Conservation (phyloP, 2,797 vertebrate genomes). For the Enteromius trimaculatus region DNA sequence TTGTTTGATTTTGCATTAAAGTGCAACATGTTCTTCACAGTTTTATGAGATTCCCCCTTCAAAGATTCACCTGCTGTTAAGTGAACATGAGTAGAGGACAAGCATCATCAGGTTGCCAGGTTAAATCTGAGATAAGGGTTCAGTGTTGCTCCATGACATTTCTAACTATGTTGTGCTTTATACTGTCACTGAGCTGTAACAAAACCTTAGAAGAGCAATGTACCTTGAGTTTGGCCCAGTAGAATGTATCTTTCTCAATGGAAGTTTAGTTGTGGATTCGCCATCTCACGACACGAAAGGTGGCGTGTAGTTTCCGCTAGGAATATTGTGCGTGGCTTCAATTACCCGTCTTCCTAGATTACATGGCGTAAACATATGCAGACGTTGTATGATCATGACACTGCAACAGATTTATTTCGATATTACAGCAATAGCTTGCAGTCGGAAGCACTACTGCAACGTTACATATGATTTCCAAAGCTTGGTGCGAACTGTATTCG, state of each 20-base stretch:
- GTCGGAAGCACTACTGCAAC: conserved; percentile 60
- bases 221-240: conserved; percentile 26
- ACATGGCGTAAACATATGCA: conserved; percentile 78
- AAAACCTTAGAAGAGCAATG: conserved; percentile 6
- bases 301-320: conserved; percentile 41
- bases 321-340: conserved; percentile 75
- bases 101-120: neutral
- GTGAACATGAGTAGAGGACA: neutral
- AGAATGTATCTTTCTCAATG: conserved; percentile 51
- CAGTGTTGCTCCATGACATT: conserved; percentile 1
- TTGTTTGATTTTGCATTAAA: neutral
- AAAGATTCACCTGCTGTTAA: neutral
- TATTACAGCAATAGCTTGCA: conserved; percentile 83
- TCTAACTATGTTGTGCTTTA: conserved; percentile 6
- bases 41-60: neutral
- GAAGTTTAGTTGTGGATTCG: conserved; percentile 27
- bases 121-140: neutral
- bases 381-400: conserved; percentile 71
- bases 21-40: neutral
- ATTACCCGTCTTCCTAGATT: conserved; percentile 82
- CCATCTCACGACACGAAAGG: conserved; percentile 30
- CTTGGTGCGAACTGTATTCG: conserved; percentile 68
- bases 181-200: neutral
- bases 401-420: conserved; percentile 73
- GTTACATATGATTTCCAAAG: conserved; percentile 75